phyloP scores from a whole-genome alignment of 2,797 vertebrate genomes.

The Triplophysa bombifrons region DNA sequence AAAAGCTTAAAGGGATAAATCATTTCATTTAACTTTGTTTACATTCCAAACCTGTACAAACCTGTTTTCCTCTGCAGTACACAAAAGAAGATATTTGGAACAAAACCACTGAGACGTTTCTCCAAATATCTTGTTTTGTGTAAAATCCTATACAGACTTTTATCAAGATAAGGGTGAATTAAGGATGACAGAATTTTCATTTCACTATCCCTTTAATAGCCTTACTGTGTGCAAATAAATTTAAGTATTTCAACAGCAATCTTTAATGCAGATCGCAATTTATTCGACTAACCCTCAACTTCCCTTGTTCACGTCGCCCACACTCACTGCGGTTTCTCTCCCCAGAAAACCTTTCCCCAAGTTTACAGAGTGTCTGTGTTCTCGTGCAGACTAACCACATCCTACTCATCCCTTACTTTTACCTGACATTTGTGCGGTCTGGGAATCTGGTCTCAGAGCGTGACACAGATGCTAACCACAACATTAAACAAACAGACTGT shows the following conservation, averaged over 20 bases:
- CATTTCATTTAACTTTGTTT: too few species aligned
- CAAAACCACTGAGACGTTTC: too few species aligned
- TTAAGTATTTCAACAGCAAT: constrained; percentile 13
- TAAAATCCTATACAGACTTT: too few species aligned
- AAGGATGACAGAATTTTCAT: too few species aligned
- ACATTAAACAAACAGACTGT: constrained; percentile 10
- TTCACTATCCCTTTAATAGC: background rate
- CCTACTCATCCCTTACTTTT: constrained; percentile 48
- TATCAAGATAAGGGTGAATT: too few species aligned
- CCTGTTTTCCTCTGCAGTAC: too few species aligned
- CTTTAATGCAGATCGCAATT: background rate
- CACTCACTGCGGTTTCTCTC: constrained; percentile 2
- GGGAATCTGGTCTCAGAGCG: constrained; percentile 2
- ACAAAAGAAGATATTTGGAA: too few species aligned
- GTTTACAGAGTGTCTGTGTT: constrained; percentile 11
- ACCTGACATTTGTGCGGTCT: constrained; percentile 41
- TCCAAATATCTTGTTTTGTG: too few species aligned
- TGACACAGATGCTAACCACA: background rate
- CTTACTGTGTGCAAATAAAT: background rate
- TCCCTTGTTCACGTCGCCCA: background rate
- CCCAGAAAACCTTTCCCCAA: constrained; percentile 33
- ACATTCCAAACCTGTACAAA: too few species aligned
- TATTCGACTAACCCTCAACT: background rate
- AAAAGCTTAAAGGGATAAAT: too few species aligned
- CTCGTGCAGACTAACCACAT: constrained; percentile 28